Conservation (phyloP, 2,888 invertebrate species). For the Agriotes lineatus region DNA sequence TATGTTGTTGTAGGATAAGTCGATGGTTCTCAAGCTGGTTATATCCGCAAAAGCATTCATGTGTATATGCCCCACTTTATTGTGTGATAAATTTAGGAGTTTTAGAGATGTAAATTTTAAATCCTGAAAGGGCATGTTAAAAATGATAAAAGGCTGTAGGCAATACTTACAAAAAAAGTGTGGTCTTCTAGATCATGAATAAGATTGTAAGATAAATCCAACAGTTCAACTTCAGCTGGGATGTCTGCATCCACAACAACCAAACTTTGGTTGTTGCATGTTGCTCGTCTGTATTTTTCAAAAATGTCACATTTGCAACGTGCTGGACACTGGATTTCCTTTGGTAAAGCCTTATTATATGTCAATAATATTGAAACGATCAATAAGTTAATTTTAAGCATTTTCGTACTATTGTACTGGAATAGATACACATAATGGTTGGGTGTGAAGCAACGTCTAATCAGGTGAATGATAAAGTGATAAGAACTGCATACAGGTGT, state of each 20-base stretch:
- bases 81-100: slow-evolving; percentile 71
- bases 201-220: slow-evolving; percentile 73
- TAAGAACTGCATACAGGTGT: slow-evolving; percentile 13
- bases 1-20: slow-evolving; percentile 74
- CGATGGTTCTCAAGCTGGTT: slow-evolving; percentile 68
- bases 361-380: not conserved
- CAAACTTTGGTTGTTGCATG: slow-evolving; percentile 71
- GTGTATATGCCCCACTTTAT: slow-evolving; percentile 74
- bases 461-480: slow-evolving; percentile 1
- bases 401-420: not conserved
- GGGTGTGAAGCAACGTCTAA: not conserved
- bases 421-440: too few relatives aligned
- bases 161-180: slow-evolving; percentile 72
- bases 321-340: slow-evolving; percentile 65
- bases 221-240: slow-evolving; percentile 71
- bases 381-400: not conserved
- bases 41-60: slow-evolving; percentile 72
- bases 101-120: slow-evolving; percentile 67
- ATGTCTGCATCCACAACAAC: slow-evolving; percentile 72
- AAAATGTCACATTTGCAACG: slow-evolving; percentile 71
- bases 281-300: slow-evolving; percentile 68
- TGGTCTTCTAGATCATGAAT: slow-evolving; percentile 73
- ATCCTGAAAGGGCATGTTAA: slow-evolving; percentile 63
- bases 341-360: not conserved
- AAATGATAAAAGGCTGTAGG: not conserved